Conservation (phyloP, 2,113 vertebrate species). For the Laticauda laticaudata region DNA sequence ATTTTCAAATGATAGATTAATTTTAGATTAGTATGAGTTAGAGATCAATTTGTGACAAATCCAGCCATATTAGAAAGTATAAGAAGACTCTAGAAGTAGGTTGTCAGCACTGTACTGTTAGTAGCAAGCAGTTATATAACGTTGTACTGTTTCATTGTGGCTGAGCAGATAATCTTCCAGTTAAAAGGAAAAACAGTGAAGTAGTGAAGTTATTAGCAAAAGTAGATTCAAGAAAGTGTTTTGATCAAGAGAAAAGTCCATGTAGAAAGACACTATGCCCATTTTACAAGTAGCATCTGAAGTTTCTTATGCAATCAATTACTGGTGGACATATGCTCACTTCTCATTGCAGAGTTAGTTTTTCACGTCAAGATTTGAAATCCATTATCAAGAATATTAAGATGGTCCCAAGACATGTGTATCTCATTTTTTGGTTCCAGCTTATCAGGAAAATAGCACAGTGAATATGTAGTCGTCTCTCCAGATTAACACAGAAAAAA, state of each 20-base stretch:
- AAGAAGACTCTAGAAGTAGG: neutral
- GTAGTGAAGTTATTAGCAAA: constrained; percentile 31
- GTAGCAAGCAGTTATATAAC: constrained; percentile 22
- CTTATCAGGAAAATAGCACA: constrained; percentile 42
- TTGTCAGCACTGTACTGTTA: constrained; percentile 24
- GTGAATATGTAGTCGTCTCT: constrained; percentile 8
- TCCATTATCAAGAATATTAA: constrained; percentile 17
- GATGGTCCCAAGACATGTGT: constrained; percentile 20
- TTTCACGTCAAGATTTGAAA: constrained; percentile 31
- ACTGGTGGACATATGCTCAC: constrained; percentile 8
- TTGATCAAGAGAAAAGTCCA: constrained; percentile 47
- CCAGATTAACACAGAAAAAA: constrained; percentile 28
- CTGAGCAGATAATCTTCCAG: constrained; percentile 38
- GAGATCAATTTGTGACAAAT: constrained; percentile 41
- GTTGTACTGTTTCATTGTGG: constrained; percentile 36
- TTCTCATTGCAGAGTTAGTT: neutral
- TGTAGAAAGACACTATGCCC: constrained; percentile 19
- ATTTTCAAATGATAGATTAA: constrained; percentile 21
- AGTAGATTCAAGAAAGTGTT: constrained; percentile 40
- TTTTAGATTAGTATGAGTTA: constrained; percentile 50
- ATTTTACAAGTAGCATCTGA: constrained; percentile 37
- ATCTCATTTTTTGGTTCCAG: constrained; percentile 39
- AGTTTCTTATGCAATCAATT: constrained; percentile 1
- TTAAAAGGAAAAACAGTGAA: constrained; percentile 19
- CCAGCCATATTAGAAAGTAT: neutral